phyloP scores from a whole-genome alignment of 2,113 vertebrate genomes.

The Pholis gunnellus region DNA sequence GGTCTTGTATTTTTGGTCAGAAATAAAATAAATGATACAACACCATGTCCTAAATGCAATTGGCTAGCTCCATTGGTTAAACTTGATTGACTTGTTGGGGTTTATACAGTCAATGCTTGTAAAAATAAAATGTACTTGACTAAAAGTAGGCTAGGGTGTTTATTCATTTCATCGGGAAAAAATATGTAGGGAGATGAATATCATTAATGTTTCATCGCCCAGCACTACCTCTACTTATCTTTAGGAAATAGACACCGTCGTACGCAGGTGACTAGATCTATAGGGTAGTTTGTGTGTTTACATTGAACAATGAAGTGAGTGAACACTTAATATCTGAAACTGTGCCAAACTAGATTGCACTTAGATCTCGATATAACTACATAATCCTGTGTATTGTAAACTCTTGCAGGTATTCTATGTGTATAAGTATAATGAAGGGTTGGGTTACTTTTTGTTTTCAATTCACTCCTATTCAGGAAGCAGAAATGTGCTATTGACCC shows the following conservation, averaged over 20 bases:
- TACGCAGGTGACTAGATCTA: constrained; percentile 39
- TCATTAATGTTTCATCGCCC: neutral
- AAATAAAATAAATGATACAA: neutral
- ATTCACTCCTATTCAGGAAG: neutral
- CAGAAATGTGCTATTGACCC: neutral
- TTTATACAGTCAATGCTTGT: neutral
- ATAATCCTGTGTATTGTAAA: constrained; percentile 56
- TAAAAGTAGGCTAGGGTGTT: neutral
- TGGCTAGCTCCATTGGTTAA: neutral
- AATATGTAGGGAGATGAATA: neutral
- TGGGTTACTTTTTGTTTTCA: constrained; percentile 13
- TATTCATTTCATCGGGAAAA: neutral
- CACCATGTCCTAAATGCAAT: neutral
- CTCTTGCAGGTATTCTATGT: constrained; percentile 53
- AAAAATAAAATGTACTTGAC: neutral
- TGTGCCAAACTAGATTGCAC: constrained; percentile 65
- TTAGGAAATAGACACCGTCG: constrained; percentile 39
- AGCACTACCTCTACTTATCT: constrained; percentile 38
- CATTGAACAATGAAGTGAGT: constrained; percentile 42
- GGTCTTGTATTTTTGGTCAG: neutral
- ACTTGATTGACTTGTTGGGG: neutral
- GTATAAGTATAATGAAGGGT: constrained; percentile 21
- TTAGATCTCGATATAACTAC: constrained; percentile 40
- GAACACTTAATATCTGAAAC: constrained; percentile 52
- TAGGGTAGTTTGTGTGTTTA: constrained; percentile 58